Evolutionary conservation across 2,888 invertebrate genomes (phyloP), one percentile per base, ranked within the genome.

Genomic region (Mactromeris polynyma): DNA sequence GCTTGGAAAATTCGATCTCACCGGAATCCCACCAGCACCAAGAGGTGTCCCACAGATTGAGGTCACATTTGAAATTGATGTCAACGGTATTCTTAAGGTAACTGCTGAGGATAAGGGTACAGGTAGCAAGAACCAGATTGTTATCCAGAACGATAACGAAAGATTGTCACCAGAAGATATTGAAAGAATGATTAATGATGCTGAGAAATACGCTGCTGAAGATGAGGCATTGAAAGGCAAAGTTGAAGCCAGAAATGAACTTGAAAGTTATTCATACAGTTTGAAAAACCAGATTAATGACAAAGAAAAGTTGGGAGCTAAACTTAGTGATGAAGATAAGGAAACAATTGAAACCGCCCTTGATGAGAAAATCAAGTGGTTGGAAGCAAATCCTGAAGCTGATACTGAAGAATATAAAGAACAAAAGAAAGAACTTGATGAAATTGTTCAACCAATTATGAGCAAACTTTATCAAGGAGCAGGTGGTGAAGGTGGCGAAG

Each of bases 51-150:
- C 97, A 17, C 97, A 97, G 93, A 96, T 97, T 86, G 96, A 97
- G 91, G 97, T 97, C 78, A 97, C 97, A 19, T 97, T 97, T 94
- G 97, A 97, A 94, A 97, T 97, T 88, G 97, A 97, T 92, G 98
- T 97, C 95, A 97, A 97, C 93, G 97, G 96, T 84, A 96, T 96
- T 88, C 90, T 96, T 69, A 95, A 93, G 82, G 96, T 99, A 90
- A 98, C 99, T 46, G 99, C 99, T 38, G 99, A 99, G 97, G 99
- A 99, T 97, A 99, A 99, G 97, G 99, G 99, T 90, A 99, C 99
- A 79, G 99, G 99, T 87, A 99, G 99, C 97, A 98, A 99, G 96
- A 99, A 99, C 96, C 99, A 99, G 97, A 99, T 99, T 96, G 99
- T 99, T 89, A 99, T 99, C 97, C 99, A 99, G 94, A 99, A 99